Percentiles rank a stretch among this genome's conserved stretches.
Conservation (phyloP, 2,888 invertebrate genomes). For the Hyppa rectilinea region DNA sequence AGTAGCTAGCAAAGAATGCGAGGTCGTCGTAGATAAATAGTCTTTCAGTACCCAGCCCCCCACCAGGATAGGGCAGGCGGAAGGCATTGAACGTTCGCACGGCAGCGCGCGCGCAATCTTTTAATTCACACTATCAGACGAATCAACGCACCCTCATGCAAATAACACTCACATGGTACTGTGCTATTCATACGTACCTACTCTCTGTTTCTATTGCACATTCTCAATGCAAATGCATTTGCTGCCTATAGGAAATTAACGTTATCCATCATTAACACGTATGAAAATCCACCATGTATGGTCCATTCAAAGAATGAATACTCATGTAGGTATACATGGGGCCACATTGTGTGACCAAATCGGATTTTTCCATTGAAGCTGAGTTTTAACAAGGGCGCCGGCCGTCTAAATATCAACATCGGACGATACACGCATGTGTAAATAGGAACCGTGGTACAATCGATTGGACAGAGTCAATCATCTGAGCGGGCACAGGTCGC, state of each 20-base stretch:
- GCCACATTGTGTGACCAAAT: slow-evolving; percentile 68
- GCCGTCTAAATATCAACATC: slow-evolving; percentile 75
- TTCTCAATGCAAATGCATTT: slow-evolving; percentile 41
- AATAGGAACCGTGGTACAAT: slow-evolving; percentile 83
- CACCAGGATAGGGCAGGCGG: slow-evolving; percentile 68
- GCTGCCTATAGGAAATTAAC: slow-evolving; percentile 57
- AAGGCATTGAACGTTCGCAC: slow-evolving; percentile 70
- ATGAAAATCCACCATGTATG: slow-evolving; percentile 48
- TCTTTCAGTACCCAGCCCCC: slow-evolving; percentile 47
- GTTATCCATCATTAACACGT: slow-evolving; percentile 39
- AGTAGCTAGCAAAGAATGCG: slow-evolving; percentile 39
- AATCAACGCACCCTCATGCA: slow-evolving; percentile 73
- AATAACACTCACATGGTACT: slow-evolving; percentile 57
- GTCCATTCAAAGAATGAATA: slow-evolving; percentile 45
- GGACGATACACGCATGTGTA: slow-evolving; percentile 78
- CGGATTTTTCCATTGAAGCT: slow-evolving; percentile 73
- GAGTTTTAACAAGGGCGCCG: slow-evolving; percentile 77
- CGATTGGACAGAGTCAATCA: slow-evolving; percentile 89
- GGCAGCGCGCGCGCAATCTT: slow-evolving; percentile 76
- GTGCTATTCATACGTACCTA: slow-evolving; percentile 52
- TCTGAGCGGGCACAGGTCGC: slow-evolving; percentile 84
- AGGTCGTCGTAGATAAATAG: slow-evolving; percentile 45
- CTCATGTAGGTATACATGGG: slow-evolving; percentile 24
- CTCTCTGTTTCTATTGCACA: slow-evolving; percentile 53
- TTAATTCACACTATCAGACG: slow-evolving; percentile 79